phyloP scores from a whole-genome alignment of 2,888 invertebrate species.

The Tigriopus californicus region DNA sequence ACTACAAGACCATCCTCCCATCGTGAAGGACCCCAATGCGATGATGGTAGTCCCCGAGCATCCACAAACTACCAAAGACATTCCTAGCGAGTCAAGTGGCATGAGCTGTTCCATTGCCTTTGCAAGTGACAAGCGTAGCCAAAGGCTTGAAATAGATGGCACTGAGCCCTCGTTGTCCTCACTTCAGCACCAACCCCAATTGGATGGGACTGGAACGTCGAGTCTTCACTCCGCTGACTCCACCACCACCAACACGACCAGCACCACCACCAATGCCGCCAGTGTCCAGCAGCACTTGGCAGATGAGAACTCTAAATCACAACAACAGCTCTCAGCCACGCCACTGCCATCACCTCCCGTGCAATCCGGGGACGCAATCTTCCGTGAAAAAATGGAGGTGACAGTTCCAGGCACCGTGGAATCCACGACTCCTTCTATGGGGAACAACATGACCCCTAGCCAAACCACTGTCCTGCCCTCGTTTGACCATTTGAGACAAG shows the following conservation, averaged over 20 bases:
- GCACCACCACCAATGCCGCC: neutral
- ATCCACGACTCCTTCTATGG: neutral
- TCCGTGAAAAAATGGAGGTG: neutral
- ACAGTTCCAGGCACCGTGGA: neutral
- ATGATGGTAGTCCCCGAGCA: no score
- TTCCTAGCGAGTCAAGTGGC: no score
- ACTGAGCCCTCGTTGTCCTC: no score
- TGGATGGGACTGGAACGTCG: no score
- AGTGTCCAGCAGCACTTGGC: neutral
- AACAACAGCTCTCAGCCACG: neutral
- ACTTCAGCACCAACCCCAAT: no score
- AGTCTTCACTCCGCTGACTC: no score
- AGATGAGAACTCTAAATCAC: neutral
- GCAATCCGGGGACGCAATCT: neutral
- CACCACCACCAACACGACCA: no score
- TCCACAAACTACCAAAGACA: no score
- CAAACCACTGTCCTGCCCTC: neutral
- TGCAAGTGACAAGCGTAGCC: no score
- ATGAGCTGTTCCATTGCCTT: no score
- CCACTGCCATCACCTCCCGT: slow-evolving; percentile 4
- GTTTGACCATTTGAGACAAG: slow-evolving; percentile 1
- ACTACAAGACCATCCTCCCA: neutral
- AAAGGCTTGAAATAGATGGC: no score
- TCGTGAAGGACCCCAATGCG: neutral
- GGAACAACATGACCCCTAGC: neutral